Evolutionary conservation across 2,888 invertebrate genomes (phyloP), one percentile per base, ranked within the genome.

Genomic region (Protodeltote pygarga): DNA sequence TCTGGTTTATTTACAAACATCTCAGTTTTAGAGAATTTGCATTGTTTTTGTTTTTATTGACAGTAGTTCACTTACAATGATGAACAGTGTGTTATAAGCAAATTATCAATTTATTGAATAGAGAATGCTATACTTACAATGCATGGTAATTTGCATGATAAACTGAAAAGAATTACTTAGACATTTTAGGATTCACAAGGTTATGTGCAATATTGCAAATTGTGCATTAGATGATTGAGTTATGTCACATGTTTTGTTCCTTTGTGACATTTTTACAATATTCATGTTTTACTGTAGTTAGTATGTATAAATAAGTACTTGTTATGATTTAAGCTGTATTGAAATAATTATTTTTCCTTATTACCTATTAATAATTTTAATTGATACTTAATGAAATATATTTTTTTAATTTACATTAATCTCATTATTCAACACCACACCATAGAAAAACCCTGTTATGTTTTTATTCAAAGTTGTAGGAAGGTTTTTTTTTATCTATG

Each of bases 331-430:
- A 33, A 15, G 20, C 13, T 41, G 16, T 33, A 13, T 20, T 47
- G 17, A 10, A 5, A 27, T 21, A 16, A 29, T 27, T 41, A 25
- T 25, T 25, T 29, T 50, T 23, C 15, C 32, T 35, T 33, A 24
- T 15, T 23, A 31, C 21, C 9, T 32, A 25, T 31, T n/a, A 10
- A 19, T 54, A 33, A 29, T 28, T 23, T 13, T 34, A 37, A 21
- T 39, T 19, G n/a, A n/a, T n/a, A n/a, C 32, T 21, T 20, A 15
- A 29, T 34, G 11, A 60, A 47, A 58, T 53, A 58, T 47, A 60
- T 38, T 29, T 8, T 39, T 60, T 48, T 29, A 37, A 27, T 31
- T 10, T 38, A 20, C 3, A 25, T 53, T 41, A 9, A 60, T 60
- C 57, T 60, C 48, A 53, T 58, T 57, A 35, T 21, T 13, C 2